Percentiles rank a stretch among this genome's conserved stretches.
Evolutionary conservation across 2,797 vertebrate genomes (phyloP).

Genomic region (Heteromormyrus szaboi): DNA sequence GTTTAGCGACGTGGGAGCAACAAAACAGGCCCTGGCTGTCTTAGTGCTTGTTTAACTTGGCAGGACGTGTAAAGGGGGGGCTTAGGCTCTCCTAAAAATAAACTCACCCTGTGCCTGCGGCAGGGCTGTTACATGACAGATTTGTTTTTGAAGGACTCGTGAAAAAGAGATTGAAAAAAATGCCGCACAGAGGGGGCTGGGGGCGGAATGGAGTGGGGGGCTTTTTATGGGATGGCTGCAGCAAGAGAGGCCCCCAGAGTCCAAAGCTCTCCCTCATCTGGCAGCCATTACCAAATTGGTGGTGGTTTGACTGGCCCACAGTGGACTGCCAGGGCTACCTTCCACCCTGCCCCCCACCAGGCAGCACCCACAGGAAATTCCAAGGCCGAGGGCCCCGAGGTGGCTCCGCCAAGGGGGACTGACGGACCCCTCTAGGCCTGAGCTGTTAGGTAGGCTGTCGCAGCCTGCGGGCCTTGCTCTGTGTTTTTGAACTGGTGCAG

Average conservation of each 20-base stretch:
- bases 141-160: conserved; percentile 33
- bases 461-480: background rate
- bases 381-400: conserved; percentile 44
- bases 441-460: background rate
- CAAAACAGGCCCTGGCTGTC: conserved; percentile 55
- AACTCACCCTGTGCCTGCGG: conserved; percentile 23
- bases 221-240: conserved; percentile 20
- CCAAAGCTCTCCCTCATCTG: conserved; percentile 44
- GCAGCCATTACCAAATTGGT: conserved; percentile 47
- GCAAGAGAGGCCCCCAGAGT: conserved; percentile 21
- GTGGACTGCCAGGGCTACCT: conserved; percentile 50
- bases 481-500: background rate
- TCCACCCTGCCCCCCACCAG: conserved; percentile 38
- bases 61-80: conserved; percentile 40
- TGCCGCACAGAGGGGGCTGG: background rate
- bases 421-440: background rate
- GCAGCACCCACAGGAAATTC: conserved; percentile 60
- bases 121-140: conserved; percentile 32
- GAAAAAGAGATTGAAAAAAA: conserved; percentile 25
- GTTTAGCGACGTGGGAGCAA: conserved; percentile 45
- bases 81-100: conserved; percentile 53
- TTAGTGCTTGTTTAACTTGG: conserved; percentile 61
- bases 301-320: background rate
- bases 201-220: background rate
- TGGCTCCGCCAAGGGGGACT: conserved; percentile 24